Percentiles rank a stretch among this genome's conserved stretches.
Conservation (phyloP, 1,140 invertebrate species). For the Sycophila sp. region DNA sequence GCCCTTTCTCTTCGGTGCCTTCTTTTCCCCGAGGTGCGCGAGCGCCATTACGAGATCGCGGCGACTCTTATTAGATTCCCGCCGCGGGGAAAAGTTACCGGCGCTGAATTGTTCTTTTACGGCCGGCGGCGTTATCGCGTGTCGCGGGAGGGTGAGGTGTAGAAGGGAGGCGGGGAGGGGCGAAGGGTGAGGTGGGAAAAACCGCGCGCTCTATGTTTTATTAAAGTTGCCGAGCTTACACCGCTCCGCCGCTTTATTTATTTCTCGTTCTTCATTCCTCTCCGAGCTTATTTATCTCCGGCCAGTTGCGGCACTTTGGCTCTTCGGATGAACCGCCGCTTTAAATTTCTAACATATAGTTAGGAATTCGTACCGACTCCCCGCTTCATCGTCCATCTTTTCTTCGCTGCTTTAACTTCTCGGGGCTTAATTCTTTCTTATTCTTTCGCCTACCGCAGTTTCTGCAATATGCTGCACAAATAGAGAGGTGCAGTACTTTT, state of each 20-base stretch:
- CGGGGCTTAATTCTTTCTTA: too few relatives aligned
- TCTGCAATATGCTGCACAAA: too few relatives aligned
- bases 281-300: too few relatives aligned
- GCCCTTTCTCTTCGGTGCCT: background rate
- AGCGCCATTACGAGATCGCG: slow-evolving; percentile 4
- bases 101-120: slow-evolving; percentile 41
- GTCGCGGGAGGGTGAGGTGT: background rate
- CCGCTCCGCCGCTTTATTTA: background rate
- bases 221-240: slow-evolving; percentile 28
- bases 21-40: background rate
- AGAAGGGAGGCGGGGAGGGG: background rate
- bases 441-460: too few relatives aligned
- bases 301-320: too few relatives aligned
- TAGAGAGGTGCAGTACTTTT: too few relatives aligned
- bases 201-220: slow-evolving; percentile 39
- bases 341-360: too few relatives aligned
- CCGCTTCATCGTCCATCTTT: too few relatives aligned
- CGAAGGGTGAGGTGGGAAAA: background rate
- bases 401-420: too few relatives aligned
- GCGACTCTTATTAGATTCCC: slow-evolving; percentile 25
- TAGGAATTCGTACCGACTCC: too few relatives aligned
- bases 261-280: too few relatives aligned
- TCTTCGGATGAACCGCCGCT: too few relatives aligned
- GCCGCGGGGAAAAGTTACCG: slow-evolving; percentile 27
- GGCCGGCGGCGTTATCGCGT: slow-evolving; percentile 23